Conservation (phyloP, 2,113 vertebrate species). For the Callospermophilus lateralis region DNA sequence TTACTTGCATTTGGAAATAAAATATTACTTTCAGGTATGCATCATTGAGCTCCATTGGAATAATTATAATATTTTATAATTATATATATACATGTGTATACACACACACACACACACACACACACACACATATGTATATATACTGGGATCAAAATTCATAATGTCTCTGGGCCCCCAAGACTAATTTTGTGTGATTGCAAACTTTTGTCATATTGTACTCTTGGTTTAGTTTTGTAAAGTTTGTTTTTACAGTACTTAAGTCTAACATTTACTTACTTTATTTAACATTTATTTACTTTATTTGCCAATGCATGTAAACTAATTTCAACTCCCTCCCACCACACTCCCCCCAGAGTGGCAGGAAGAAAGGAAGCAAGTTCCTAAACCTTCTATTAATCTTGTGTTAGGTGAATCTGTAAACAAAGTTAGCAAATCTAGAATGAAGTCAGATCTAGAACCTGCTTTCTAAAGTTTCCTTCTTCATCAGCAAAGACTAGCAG, state of each 20-base stretch:
- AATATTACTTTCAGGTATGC: background rate
- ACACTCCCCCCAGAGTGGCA: background rate
- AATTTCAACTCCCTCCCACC: background rate
- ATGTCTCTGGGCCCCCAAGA: background rate
- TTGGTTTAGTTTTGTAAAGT: background rate
- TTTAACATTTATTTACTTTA: no score
- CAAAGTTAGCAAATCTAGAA: background rate
- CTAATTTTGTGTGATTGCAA: background rate
- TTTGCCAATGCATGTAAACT: background rate
- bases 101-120: no score
- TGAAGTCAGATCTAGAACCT: background rate
- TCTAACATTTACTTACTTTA: slow-evolving; percentile 30
- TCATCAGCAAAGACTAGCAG: background rate
- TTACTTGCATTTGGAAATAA: background rate
- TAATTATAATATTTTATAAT: background rate
- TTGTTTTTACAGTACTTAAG: background rate
- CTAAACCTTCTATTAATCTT: background rate
- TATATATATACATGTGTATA: no score
- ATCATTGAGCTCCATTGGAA: background rate
- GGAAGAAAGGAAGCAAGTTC: background rate
- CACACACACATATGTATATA: no score
- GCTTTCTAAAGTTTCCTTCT: background rate
- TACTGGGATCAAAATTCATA: background rate
- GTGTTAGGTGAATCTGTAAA: background rate
- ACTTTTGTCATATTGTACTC: background rate